These are phyloP conservation scores for Lochmaea crataegi DNA, from an alignment of 2,888 invertebrate species.

Conservation along the genomic window DNA sequence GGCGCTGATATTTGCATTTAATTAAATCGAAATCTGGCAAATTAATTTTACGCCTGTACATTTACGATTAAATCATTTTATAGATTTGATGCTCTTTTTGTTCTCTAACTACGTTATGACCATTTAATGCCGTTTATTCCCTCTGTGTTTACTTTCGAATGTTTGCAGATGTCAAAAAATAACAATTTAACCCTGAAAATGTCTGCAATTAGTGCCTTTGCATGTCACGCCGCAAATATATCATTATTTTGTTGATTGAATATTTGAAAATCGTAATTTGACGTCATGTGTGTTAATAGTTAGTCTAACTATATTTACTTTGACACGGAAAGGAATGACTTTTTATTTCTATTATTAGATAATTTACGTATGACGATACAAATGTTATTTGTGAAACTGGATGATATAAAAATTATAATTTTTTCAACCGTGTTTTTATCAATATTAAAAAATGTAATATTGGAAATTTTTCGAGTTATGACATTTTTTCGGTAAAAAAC, in stretches of 20 bases:
- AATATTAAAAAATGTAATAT: no score
- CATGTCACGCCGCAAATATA: constrained; percentile 22
- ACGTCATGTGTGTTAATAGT: neutral
- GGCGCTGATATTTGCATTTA: constrained; percentile 53
- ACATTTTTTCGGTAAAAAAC: no score
- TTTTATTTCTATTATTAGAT: no score
- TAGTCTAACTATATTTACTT: constrained; percentile 1
- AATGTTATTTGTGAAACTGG: no score
- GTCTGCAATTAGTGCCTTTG: constrained; percentile 28
- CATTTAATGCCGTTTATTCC: constrained; percentile 52
- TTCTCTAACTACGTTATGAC: constrained; percentile 45
- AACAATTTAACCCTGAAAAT: constrained; percentile 25
- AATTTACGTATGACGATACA: no score
- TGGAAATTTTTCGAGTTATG: no score
- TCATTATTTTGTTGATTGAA: constrained; percentile 22
- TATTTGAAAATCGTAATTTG: constrained; percentile 2
- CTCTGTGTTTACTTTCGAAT: constrained; percentile 32
- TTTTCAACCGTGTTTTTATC: no score
- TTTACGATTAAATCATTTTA: constrained; percentile 52
- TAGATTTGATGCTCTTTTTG: constrained; percentile 40
- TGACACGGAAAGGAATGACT: neutral
- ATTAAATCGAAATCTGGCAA: constrained; percentile 50
- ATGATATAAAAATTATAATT: no score
- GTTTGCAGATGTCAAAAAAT: constrained; percentile 47
- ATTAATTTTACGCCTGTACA: constrained; percentile 52